Evolutionary conservation across 2,797 vertebrate genomes (phyloP), one percentile per base, ranked within the genome.

Genomic region (Bryconaethiops microstoma): DNA sequence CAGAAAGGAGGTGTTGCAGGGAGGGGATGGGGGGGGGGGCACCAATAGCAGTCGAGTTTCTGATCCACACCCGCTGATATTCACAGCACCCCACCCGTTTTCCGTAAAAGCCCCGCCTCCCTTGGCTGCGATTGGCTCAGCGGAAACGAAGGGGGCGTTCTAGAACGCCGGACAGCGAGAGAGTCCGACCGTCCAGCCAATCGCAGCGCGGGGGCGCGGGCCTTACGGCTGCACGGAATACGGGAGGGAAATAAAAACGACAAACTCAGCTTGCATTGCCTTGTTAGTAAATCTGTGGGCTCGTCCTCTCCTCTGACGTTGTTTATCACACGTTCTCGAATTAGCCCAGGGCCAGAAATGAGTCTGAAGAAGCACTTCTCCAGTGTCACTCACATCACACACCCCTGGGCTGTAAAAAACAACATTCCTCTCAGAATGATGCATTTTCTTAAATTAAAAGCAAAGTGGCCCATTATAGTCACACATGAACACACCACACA

Each of bases 61-160:
- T 4, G 14, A 29, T 76, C 55, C 85, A 87, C 83, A 85, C 77
- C 86, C 81, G 70, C 79, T 59, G 45, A n/a, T 29, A 59, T 25
- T 19, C 5, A 17, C 19, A 16, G 19, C 14, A 4, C 17, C 12
- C 39, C 40, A 4, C 25, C 6, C 52, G 54, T 14, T n/a, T 60
- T 74, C 35, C 17, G n/a, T 16, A 45, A 25, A 35, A 6, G n/a
- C n/a, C 2, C 21, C 68, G 45, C 68, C 68, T 14, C n/a, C 35
- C 68, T 52, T 14, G 9, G 19, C 39, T 45, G 7, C 1, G 64
- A 67, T 67, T 42, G 64, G 64, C 39, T 21, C 16, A 16, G 1
- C 6, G 8, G 8, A 17, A 39, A 14, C 17, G 5, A 17, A 17
- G 13, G 35, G 10, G 13, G 48, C 16, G 16, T 40, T 65, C 16